Percentiles rank a stretch among this genome's conserved stretches.
phyloP scores from a whole-genome alignment of 2,113 vertebrate species.

The Ranitomeya variabilis region DNA sequence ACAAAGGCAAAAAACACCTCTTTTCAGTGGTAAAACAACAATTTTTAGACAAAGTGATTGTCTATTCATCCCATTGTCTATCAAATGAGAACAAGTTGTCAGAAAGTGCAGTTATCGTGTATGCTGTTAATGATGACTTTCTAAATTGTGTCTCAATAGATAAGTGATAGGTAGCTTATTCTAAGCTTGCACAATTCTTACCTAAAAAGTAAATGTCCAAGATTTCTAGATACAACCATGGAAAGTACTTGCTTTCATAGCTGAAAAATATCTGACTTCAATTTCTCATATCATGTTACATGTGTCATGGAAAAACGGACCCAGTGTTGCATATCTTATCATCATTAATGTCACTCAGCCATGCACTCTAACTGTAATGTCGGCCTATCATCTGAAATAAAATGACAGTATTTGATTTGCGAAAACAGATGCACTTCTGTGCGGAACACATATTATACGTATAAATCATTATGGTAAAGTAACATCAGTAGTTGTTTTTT shows the following conservation, averaged over 20 bases:
- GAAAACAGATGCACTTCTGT: slow-evolving; percentile 4
- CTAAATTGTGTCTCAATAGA: not conserved
- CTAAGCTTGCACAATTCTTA: not conserved
- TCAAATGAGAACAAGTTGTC: no score
- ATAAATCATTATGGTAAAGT: not conserved
- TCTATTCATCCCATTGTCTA: no score
- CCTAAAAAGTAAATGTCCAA: not conserved
- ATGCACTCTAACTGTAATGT: not conserved
- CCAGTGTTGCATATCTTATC: slow-evolving; percentile 37
- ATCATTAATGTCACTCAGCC: slow-evolving; percentile 26
- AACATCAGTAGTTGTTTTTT: slow-evolving; percentile 9
- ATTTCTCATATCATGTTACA: slow-evolving; percentile 21
- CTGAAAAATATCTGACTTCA: slow-evolving; percentile 47
- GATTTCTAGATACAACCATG: slow-evolving; percentile 6
- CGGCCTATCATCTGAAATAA: slow-evolving; percentile 15
- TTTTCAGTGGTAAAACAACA: no score
- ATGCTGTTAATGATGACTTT: no score
- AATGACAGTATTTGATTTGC: slow-evolving; percentile 29
- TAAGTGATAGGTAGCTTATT: not conserved
- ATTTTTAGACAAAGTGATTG: no score
- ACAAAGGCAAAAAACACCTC: no score
- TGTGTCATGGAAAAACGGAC: slow-evolving; percentile 22
- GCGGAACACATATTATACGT: slow-evolving; percentile 6
- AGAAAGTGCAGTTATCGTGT: no score
- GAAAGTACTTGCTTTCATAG: slow-evolving; percentile 22